phyloP scores from a whole-genome alignment of 2,888 invertebrate species.

The Acutogordius australiensis region DNA sequence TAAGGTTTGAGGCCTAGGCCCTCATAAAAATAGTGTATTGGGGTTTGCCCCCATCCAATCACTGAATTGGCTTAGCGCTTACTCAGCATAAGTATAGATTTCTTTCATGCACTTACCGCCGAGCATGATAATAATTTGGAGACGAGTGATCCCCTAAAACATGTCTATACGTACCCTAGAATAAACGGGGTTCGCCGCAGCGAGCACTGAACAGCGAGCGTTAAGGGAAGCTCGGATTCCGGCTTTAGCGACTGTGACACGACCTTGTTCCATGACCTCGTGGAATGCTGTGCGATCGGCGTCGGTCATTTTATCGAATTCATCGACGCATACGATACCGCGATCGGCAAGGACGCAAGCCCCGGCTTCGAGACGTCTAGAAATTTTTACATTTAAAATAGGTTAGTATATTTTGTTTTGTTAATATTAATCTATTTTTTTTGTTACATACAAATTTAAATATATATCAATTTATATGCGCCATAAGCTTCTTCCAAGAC shows the following conservation, averaged over 20 bases:
- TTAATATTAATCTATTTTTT: no score
- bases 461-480: background rate
- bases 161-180: slow-evolving; percentile 52
- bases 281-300: slow-evolving; percentile 62
- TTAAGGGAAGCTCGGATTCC: slow-evolving; percentile 86
- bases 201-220: slow-evolving; percentile 79
- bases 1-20: no score
- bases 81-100: no score
- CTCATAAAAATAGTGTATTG: no score
- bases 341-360: slow-evolving; percentile 98
- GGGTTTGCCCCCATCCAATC: no score
- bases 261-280: slow-evolving; percentile 96
- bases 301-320: slow-evolving; percentile 42
- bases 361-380: slow-evolving; percentile 57
- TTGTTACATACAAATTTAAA: background rate
- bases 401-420: background rate
- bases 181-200: slow-evolving; percentile 97
- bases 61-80: no score
- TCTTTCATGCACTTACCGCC: no score
- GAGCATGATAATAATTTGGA: no score
- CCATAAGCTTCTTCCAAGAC: background rate
- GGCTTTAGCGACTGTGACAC: slow-evolving; percentile 81
- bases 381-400: slow-evolving; percentile 21
- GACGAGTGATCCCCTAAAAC: no score
- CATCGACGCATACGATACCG: slow-evolving; percentile 81